Percentiles rank a stretch among this genome's conserved stretches.
phyloP scores from a whole-genome alignment of 2,797 vertebrate species.

The Chelmon rostratus region DNA sequence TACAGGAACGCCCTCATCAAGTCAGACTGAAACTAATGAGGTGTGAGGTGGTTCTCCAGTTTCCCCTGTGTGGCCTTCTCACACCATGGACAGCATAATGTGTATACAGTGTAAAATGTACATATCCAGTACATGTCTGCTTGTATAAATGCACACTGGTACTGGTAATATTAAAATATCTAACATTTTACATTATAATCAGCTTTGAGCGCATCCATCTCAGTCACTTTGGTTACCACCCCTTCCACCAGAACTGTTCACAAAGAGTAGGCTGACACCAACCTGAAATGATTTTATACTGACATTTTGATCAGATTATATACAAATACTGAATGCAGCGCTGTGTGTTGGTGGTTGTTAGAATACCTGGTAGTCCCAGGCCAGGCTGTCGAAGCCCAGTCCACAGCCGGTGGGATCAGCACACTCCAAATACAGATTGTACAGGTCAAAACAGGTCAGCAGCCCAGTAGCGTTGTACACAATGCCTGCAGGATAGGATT shows the following conservation, averaged over 20 bases:
- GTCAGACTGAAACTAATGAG: not conserved
- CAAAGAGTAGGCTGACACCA: not conserved
- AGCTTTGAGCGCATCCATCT: not conserved
- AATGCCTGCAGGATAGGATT: conserved; percentile 81
- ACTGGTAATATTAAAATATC: too few relatives aligned
- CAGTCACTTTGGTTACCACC: not conserved
- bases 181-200: too few relatives aligned
- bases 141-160: not conserved
- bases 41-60: not conserved
- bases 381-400: conserved; percentile 84
- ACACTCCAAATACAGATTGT: conserved; percentile 88
- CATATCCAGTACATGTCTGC: not conserved
- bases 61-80: too few relatives aligned
- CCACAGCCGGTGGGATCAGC: conserved; percentile 95
- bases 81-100: not conserved
- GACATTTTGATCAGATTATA: not conserved
- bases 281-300: not conserved
- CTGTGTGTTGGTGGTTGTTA: not conserved
- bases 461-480: conserved; percentile 91
- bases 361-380: conserved; percentile 98
- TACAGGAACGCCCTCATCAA: too few relatives aligned
- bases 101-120: not conserved
- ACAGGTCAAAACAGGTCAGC: conserved; percentile 86
- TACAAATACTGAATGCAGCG: not conserved
- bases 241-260: not conserved